Conservation (phyloP, 2,113 vertebrate genomes). For the Glaucidium brasilianum region DNA sequence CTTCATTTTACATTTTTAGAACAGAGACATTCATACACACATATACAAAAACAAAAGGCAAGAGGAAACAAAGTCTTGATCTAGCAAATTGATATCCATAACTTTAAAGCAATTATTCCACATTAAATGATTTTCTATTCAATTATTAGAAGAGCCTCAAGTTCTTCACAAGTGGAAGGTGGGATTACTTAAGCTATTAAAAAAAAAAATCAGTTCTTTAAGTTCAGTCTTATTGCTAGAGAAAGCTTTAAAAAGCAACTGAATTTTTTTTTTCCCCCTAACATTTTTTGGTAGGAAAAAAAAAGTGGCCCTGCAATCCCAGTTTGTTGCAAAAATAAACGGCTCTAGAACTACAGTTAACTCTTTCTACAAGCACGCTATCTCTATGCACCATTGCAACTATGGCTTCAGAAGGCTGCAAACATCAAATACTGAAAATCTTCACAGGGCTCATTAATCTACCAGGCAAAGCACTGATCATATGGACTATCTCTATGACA, state of each 20-base stretch:
- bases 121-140: not conserved
- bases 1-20: not conserved
- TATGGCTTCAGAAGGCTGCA: not conserved
- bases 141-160: not conserved
- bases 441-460: constrained; percentile 23
- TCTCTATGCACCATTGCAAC: not conserved
- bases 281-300: not conserved
- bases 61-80: not conserved
- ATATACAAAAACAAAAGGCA: not conserved
- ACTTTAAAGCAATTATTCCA: not conserved
- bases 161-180: not conserved
- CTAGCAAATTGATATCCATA: not conserved
- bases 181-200: not conserved
- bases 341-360: constrained; percentile 17
- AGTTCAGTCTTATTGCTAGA: not conserved
- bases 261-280: not conserved
- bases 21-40: not conserved
- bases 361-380: not conserved
- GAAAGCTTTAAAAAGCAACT: not conserved
- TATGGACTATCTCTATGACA: constrained; percentile 27
- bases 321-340: not conserved
- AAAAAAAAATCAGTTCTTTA: not conserved
- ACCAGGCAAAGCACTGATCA: constrained; percentile 38
- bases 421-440: not conserved
- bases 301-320: not conserved